A percentile compares a stretch with the other conserved stretches of the same genome.
These are phyloP conservation scores for Pollachius pollachius DNA, from an alignment of 2,113 vertebrate genomes.

Conservation along the genomic window DNA sequence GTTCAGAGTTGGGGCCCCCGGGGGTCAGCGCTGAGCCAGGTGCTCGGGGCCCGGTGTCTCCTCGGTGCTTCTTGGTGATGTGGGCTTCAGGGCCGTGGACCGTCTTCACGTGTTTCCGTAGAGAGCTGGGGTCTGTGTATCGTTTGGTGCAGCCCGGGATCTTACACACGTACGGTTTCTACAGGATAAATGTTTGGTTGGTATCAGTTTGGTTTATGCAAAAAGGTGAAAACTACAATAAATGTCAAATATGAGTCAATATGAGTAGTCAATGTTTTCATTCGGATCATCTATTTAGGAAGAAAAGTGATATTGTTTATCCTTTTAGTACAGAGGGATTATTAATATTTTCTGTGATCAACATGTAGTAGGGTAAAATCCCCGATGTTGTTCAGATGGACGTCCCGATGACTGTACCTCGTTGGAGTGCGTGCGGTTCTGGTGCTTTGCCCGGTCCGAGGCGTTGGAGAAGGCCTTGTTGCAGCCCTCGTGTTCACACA, in stretches of 20 bases:
- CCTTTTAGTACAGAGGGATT: too few species aligned
- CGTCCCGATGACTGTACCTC: conserved; percentile 75
- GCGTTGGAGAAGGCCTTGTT: conserved; percentile 98
- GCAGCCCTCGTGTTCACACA: conserved; percentile 95
- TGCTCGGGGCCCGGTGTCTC: conserved; percentile 78
- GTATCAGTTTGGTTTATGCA: too few species aligned
- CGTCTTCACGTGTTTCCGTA: conserved; percentile 94
- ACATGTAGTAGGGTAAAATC: too few species aligned
- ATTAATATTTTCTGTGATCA: too few species aligned
- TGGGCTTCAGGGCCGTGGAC: conserved; percentile 96
- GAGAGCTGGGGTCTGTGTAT: conserved; percentile 94
- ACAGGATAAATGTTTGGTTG: neutral
- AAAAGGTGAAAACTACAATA: too few species aligned
- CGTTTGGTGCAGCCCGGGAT: conserved; percentile 96
- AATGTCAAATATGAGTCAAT: too few species aligned
- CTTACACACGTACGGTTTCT: conserved; percentile 98
- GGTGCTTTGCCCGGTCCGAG: conserved; percentile 94
- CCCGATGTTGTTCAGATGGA: too few species aligned
- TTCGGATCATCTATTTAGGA: too few species aligned
- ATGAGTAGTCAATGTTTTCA: too few species aligned
- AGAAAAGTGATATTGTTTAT: too few species aligned
- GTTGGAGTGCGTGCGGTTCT: conserved; percentile 96
- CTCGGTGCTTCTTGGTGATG: conserved; percentile 94
- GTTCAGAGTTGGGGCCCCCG: conserved; percentile 69
- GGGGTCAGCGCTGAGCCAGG: conserved; percentile 58